A percentile compares a stretch with the other conserved stretches of the same genome.
Evolutionary conservation across 2,888 invertebrate species (phyloP).

Genomic region (Pteria penguin): DNA sequence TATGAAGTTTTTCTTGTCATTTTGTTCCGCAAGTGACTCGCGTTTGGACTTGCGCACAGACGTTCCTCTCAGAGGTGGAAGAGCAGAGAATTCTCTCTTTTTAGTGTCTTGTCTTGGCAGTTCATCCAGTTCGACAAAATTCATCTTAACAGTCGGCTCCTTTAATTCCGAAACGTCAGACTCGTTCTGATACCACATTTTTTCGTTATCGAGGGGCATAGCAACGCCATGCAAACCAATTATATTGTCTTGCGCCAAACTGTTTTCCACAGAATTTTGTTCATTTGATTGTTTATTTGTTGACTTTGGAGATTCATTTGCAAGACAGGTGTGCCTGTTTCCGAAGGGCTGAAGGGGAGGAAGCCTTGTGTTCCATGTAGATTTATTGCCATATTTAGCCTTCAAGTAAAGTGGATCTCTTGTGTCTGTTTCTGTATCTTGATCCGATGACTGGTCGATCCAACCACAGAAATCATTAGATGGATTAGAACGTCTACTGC

Average conservation of each 20-base stretch:
- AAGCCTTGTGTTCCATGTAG: not conserved
- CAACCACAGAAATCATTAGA: constrained; percentile 14
- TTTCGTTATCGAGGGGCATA: not conserved
- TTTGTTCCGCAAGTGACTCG: too few relatives aligned
- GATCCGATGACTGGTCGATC: not conserved
- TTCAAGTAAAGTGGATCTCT: not conserved
- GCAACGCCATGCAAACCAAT: not conserved
- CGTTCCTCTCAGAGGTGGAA: not conserved
- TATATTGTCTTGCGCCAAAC: not conserved
- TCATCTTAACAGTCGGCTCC: not conserved
- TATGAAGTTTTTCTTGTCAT: not conserved
- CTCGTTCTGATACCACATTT: not conserved
- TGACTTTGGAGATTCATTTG: too few relatives aligned
- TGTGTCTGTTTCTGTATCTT: not conserved
- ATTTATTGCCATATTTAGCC: too few relatives aligned
- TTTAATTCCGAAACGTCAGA: not conserved
- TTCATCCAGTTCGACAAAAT: not conserved
- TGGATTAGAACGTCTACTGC: not conserved
- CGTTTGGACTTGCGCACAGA: not conserved
- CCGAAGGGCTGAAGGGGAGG: not conserved
- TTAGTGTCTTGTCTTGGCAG: not conserved
- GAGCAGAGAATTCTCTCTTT: not conserved
- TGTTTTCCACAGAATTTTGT: not conserved
- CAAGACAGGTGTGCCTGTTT: too few relatives aligned
- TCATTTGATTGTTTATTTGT: not conserved